A percentile compares a stretch with the other conserved stretches of the same genome.
These are phyloP conservation scores for Rostratula benghalensis DNA, from an alignment of 2,113 vertebrate species.

Conservation along the genomic window DNA sequence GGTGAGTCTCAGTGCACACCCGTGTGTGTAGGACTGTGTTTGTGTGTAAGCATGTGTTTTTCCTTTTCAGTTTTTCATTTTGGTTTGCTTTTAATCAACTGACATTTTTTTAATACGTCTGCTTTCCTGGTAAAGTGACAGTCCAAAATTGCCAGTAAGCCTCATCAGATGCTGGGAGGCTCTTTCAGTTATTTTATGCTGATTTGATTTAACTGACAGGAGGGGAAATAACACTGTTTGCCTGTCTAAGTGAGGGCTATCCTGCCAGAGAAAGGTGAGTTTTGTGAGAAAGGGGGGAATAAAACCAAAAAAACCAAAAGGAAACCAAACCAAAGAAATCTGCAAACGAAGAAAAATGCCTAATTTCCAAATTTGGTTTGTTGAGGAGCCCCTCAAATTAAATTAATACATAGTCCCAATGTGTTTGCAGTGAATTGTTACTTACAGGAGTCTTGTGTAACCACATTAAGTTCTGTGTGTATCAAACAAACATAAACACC, in stretches of 20 bases:
- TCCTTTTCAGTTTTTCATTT: not conserved
- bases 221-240: not conserved
- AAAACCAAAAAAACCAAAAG: too few relatives aligned
- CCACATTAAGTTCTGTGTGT: not conserved
- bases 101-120: not conserved
- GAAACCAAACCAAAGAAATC: too few relatives aligned
- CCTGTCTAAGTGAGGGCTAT: not conserved
- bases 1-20: not conserved
- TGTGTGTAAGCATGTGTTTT: not conserved
- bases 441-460: not conserved
- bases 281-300: not conserved
- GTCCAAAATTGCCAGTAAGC: not conserved
- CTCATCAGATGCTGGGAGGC: not conserved
- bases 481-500: not conserved
- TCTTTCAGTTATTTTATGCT: not conserved
- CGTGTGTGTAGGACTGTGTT: fast-evolving
- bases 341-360: not conserved
- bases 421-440: not conserved
- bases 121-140: not conserved
- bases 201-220: not conserved
- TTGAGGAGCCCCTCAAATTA: not conserved
- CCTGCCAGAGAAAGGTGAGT: not conserved
- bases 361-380: not conserved
- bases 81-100: not conserved
- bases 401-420: not conserved